Conservation (phyloP, 2,888 invertebrate species). For the Metellina segmentata region DNA sequence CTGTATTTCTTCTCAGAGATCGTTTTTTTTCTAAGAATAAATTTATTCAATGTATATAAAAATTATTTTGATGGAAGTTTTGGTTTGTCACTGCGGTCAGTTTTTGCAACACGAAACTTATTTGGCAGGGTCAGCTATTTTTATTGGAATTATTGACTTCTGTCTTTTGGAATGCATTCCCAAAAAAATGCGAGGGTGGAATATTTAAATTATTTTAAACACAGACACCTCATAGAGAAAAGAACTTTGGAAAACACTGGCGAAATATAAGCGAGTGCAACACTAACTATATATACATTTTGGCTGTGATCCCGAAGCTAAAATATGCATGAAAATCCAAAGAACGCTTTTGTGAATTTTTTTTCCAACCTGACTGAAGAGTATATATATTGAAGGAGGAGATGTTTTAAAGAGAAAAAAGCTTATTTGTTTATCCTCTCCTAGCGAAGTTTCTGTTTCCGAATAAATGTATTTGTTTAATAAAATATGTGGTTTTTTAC, state of each 20-base stretch:
- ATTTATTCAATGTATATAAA: no score
- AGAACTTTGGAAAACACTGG: neutral
- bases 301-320: conserved; percentile 11
- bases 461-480: conserved; percentile 57
- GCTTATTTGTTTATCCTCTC: conserved; percentile 10
- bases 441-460: conserved; percentile 15
- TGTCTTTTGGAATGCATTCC: neutral
- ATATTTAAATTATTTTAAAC: neutral
- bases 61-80: neutral
- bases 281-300: neutral
- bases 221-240: neutral
- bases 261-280: neutral
- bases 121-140: neutral
- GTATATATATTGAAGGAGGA: neutral
- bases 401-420: neutral
- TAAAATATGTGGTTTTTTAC: conserved; percentile 10
- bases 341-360: neutral
- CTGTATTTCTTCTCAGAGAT: no score
- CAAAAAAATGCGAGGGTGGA: neutral
- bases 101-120: neutral
- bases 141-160: neutral
- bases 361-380: no score
- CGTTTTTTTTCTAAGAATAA: no score
- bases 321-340: neutral
- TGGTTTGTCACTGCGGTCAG: neutral